Conservation (phyloP, 1,140 invertebrate genomes). For the Armadillidium nasatum region DNA sequence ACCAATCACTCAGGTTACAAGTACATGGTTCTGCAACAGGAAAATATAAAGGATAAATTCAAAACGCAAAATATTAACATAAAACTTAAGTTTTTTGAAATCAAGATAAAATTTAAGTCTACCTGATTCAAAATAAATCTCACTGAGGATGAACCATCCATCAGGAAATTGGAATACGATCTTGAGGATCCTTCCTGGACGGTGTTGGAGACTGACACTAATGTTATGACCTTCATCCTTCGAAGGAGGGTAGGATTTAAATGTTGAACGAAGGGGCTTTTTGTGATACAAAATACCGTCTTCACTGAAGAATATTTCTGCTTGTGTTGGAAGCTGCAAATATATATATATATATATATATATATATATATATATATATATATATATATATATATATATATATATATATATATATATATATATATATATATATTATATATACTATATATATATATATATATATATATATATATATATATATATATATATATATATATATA, state of each 20-base stretch:
- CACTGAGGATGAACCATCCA: constrained; percentile 56
- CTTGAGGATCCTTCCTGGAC: constrained; percentile 53
- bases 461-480: no score
- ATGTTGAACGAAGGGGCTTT: constrained; percentile 23
- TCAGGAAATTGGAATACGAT: constrained; percentile 54
- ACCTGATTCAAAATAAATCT: constrained; percentile 50
- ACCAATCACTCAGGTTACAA: constrained; percentile 47
- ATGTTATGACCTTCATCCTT: constrained; percentile 49
- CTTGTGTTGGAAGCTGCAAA: constrained; percentile 21
- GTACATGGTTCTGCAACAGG: constrained; percentile 43
- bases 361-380: no score
- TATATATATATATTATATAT: no score
- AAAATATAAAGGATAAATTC: no score
- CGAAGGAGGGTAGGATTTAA: constrained; percentile 30
- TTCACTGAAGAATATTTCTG: constrained; percentile 46
- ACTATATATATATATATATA: no score
- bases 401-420: no score
- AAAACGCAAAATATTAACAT: no score
- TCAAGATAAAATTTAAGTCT: background rate
- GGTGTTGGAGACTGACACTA: constrained; percentile 51
- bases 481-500: no score
- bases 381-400: no score
- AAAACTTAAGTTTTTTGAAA: background rate
- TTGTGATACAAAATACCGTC: constrained; percentile 28
- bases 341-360: no score